Percentiles rank a stretch among this genome's conserved stretches.
Evolutionary conservation across 2,113 vertebrate species (phyloP).

Genomic region (Hystrix cristata): DNA sequence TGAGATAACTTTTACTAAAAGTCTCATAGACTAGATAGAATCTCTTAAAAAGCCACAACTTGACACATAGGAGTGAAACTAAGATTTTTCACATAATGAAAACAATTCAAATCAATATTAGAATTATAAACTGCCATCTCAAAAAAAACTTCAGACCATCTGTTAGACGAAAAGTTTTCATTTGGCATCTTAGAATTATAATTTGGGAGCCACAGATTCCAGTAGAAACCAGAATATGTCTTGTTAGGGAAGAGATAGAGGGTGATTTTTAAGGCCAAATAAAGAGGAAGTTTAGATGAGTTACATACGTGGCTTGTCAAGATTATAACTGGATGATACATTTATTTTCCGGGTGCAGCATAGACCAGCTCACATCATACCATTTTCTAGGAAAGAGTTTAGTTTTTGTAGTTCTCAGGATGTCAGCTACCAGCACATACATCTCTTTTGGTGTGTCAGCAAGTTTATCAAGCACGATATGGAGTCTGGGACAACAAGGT

Average conservation of each 20-base stretch:
- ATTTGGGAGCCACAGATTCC: not conserved
- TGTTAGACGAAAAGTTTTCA: not conserved
- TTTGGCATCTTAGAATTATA: not conserved
- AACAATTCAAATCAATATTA: not conserved
- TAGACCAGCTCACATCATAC: not conserved
- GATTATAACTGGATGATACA: not conserved
- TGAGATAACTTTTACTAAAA: slow-evolving; percentile 10
- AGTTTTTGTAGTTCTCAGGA: not conserved
- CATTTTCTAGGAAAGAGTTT: not conserved
- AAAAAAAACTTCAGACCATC: not conserved
- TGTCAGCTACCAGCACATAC: not conserved
- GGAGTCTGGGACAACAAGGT: no score
- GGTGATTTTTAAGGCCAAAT: not conserved
- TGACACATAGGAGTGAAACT: not conserved
- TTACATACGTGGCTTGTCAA: not conserved
- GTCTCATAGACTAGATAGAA: not conserved
- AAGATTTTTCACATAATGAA: not conserved
- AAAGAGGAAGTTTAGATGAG: not conserved
- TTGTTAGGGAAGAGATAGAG: not conserved
- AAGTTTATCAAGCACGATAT: not conserved
- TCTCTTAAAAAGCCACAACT: not conserved
- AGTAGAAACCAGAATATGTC: not conserved
- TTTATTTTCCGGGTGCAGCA: not conserved
- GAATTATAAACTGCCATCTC: not conserved
- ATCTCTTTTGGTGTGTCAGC: not conserved